phyloP scores from a whole-genome alignment of 2,113 vertebrate species.

The Labeo rohita region DNA sequence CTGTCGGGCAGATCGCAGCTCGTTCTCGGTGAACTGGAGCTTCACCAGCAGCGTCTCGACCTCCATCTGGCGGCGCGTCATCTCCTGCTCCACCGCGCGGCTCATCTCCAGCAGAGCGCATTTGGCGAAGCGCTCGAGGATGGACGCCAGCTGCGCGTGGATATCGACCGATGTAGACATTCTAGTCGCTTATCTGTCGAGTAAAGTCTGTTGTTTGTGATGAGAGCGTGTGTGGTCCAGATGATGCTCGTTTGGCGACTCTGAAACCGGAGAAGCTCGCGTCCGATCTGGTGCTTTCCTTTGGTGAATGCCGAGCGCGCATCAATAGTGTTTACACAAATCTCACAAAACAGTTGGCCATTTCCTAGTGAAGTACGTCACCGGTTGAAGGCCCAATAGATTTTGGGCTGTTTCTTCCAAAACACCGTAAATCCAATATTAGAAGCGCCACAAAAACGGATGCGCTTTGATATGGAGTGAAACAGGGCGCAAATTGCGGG shows the following conservation, averaged over 20 bases:
- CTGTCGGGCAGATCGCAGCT: constrained; percentile 52
- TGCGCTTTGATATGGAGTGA: no score
- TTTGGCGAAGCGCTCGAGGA: constrained; percentile 60
- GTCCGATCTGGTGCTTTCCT: not conserved
- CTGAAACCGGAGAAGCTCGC: not conserved
- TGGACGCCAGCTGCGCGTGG: constrained; percentile 59
- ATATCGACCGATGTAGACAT: constrained; percentile 57
- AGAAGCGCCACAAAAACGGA: not conserved
- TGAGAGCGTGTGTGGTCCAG: not conserved
- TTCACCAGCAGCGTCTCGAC: constrained; percentile 54
- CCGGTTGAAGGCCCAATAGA: not conserved
- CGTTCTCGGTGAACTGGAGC: constrained; percentile 59
- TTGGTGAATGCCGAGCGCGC: not conserved
- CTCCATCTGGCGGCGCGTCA: constrained; percentile 58
- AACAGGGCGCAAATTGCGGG: not conserved
- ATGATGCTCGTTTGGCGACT: not conserved
- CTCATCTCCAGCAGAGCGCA: constrained; percentile 62
- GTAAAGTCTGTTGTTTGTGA: not conserved
- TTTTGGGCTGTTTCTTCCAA: not conserved
- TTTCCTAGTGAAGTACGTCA: constrained; percentile 40
- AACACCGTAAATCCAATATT: constrained; percentile 10
- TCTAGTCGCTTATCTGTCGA: not conserved
- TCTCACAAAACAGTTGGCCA: constrained; percentile 8
- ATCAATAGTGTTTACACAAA: constrained; percentile 48
- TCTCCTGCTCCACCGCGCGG: constrained; percentile 55